Conservation (phyloP, 92 coral and sea anemone genomes). For the Umimayanthus kanabou region DNA sequence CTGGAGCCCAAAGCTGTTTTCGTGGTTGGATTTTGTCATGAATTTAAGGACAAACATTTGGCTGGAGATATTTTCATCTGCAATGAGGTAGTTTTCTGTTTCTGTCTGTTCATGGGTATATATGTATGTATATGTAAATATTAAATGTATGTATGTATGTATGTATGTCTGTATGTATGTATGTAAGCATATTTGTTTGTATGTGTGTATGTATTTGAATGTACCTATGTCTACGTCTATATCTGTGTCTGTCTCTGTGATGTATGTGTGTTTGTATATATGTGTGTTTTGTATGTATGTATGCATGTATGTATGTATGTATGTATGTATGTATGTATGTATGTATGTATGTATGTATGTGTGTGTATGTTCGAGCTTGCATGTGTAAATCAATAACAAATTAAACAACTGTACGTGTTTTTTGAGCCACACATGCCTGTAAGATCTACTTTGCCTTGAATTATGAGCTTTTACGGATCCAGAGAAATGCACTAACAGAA, state of each 20-base stretch:
- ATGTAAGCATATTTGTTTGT: background rate
- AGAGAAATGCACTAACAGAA: too few relatives aligned
- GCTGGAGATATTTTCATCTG: constrained; percentile 34
- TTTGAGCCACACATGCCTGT: too few relatives aligned
- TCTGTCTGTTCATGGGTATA: background rate
- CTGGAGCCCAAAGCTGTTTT: constrained; percentile 16
- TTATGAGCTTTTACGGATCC: too few relatives aligned
- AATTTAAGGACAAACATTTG: background rate
- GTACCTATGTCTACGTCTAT: too few relatives aligned
- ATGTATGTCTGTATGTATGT: background rate
- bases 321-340: background rate
- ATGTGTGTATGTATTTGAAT: background rate
- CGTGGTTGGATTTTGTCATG: constrained; percentile 2
- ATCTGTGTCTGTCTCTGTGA: too few relatives aligned
- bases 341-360: too few relatives aligned
- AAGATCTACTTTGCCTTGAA: too few relatives aligned
- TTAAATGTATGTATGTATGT: background rate
- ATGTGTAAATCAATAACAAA: too few relatives aligned
- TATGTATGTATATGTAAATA: background rate
- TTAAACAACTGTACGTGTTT: too few relatives aligned
- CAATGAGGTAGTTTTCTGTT: constrained; percentile 6
- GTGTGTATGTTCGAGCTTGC: too few relatives aligned
- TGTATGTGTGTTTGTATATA: too few relatives aligned
- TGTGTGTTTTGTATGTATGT: too few relatives aligned
- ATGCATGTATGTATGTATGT: background rate